These are phyloP conservation scores for Temnothorax nylanderi DNA, from an alignment of 1,140 invertebrate species.

Conservation along the genomic window DNA sequence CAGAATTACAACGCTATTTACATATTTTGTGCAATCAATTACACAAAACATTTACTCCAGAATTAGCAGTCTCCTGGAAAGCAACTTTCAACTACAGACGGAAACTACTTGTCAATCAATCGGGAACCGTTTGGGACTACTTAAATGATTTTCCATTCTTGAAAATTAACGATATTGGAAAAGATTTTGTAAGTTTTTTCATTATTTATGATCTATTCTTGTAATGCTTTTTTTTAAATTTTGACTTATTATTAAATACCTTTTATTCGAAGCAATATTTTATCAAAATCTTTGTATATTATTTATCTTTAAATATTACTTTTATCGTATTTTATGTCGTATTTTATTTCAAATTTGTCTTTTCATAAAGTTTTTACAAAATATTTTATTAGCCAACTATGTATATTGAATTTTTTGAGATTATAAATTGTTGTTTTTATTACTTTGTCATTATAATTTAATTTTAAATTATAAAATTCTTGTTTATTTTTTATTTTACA, in stretches of 20 bases:
- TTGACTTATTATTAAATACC: neutral
- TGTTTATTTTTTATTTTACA: too few relatives aligned
- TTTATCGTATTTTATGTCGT: too few relatives aligned
- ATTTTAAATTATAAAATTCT: too few relatives aligned
- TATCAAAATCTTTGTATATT: neutral
- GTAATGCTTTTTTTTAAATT: neutral
- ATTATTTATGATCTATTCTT: neutral
- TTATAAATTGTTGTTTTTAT: too few relatives aligned
- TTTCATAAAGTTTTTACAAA: too few relatives aligned
- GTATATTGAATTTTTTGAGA: too few relatives aligned
- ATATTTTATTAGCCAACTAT: too few relatives aligned
- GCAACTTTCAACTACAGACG: slow-evolving; percentile 8
- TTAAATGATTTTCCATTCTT: neutral
- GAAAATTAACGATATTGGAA: neutral
- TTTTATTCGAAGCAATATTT: neutral
- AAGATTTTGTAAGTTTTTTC: slow-evolving; percentile 17
- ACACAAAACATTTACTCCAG: neutral
- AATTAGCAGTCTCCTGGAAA: slow-evolving; percentile 6
- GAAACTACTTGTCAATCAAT: neutral
- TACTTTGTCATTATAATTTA: too few relatives aligned
- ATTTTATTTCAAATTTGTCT: too few relatives aligned
- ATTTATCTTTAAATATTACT: too few relatives aligned
- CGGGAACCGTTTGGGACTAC: slow-evolving; percentile 11
- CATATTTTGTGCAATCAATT: neutral
- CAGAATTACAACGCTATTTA: neutral